Evolutionary conservation across 2,113 vertebrate species (phyloP).

Genomic region (Nesospiza acunhae): DNA sequence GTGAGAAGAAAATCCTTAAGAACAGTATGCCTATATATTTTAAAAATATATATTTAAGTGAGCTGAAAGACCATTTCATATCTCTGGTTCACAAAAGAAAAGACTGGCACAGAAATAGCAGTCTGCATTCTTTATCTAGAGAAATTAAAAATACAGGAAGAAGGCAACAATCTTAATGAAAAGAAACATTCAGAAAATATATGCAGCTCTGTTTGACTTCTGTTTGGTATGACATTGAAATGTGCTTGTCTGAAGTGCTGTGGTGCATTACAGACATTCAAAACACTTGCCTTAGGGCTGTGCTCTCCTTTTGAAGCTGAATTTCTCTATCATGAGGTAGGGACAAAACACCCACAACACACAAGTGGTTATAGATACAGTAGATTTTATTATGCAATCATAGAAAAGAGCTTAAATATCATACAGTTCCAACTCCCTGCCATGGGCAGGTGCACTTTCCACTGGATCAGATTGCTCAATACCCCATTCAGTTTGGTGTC

Average conservation of each 20-base stretch:
- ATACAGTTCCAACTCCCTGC: background rate
- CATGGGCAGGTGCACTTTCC: background rate
- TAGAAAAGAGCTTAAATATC: background rate
- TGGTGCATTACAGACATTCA: background rate
- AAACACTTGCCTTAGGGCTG: fast-evolving
- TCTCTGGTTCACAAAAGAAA: background rate
- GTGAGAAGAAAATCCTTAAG: background rate
- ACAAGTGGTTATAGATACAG: background rate
- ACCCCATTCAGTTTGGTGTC: too few relatives aligned
- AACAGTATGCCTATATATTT: background rate
- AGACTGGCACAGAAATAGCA: background rate
- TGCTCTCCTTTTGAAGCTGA: background rate
- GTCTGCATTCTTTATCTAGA: background rate
- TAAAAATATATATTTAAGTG: background rate
- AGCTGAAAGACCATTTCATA: background rate
- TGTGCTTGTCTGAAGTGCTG: background rate
- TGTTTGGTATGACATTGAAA: background rate
- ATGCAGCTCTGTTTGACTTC: background rate
- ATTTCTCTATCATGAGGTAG: background rate
- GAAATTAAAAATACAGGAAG: background rate
- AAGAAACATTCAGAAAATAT: background rate
- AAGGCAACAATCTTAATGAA: background rate
- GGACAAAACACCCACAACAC: background rate
- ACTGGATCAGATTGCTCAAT: background rate
- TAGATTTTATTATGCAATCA: background rate